Base-by-base conservation (phyloP, 2,797 vertebrate genomes). In the Ceryle rudis region DNA sequence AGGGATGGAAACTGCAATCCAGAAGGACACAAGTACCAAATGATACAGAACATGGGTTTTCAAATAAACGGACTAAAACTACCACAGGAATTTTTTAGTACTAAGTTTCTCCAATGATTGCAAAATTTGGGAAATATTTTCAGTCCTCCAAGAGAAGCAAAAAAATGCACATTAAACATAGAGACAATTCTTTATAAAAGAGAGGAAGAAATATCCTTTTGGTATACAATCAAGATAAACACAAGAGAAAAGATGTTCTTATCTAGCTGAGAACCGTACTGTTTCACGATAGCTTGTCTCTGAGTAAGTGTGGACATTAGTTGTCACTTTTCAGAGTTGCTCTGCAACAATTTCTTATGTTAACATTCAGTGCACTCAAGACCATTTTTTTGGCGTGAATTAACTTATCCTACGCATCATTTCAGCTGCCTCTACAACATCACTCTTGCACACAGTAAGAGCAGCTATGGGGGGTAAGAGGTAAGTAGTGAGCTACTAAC, bases 81-180 rank as follows among this genome's bases (percentile, higher is more conserved):
- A 83, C 31, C 57, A 64, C 29, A 29, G 19, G 19, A 78, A 90
- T 31, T 20, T 61, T 94, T 78, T 47, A 39, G 35, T 33, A 57
- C 23, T 8, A 82, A 55, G n/a, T 90, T 93, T 75, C 80, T 79
- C 73, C 94, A 35, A 3, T 0, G 0, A 81, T 9, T 71, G 58
- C 62, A 81, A 88, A 71, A 82, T n/a, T 54, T 49, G 83, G 61
- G 81, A 89, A 92, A 73, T 55, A 77, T 39, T 95, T 90, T 80
- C 2, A 4, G 70, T 73, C 58, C 67, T 90, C 39, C 66, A 94
- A 73, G 46, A 79, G 29, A 74, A 85, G 57, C 10, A 86, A 91
- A 91, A 87, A 88, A 89, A 74, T 21, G 49, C 29, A 81, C 41
- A 89, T 91, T 79, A 91, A 90, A 77, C 58, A 85, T 18, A 44